phyloP scores from a whole-genome alignment of 23 tunicate genomes.

The Ascidia mentula region DNA sequence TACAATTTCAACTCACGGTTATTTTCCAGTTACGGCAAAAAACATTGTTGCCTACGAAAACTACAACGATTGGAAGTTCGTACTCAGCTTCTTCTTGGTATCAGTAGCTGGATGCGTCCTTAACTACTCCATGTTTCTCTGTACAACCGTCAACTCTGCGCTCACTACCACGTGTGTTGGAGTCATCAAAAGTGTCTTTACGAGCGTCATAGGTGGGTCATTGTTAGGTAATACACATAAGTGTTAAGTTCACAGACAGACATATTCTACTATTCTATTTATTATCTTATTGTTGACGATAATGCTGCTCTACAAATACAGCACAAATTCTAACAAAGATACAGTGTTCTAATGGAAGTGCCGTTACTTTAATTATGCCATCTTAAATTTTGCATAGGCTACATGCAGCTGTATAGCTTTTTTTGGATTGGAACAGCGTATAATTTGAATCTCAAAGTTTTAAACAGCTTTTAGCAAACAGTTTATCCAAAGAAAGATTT shows the following conservation, averaged over 20 bases:
- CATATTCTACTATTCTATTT: too few species aligned
- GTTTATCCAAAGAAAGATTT: too few species aligned
- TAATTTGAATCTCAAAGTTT: not conserved
- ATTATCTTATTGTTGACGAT: too few species aligned
- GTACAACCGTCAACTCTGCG: conserved; percentile 96
- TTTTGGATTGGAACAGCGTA: not conserved
- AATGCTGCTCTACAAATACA: too few species aligned
- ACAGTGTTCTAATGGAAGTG: too few species aligned
- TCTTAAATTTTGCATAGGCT: too few species aligned
- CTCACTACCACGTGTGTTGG: conserved; percentile 89
- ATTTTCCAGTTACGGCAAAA: not conserved
- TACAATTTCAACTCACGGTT: too few species aligned
- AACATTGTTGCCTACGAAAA: conserved; percentile 23
- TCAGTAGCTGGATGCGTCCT: conserved; percentile 68
- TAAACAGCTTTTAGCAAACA: too few species aligned
- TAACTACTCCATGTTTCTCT: conserved; percentile 95
- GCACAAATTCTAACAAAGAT: too few species aligned
- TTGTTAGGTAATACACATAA: not conserved
- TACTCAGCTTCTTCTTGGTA: conserved; percentile 43
- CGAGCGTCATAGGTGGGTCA: conserved; percentile 65
- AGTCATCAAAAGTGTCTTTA: conserved; percentile 85
- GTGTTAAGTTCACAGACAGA: too few species aligned
- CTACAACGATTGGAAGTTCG: conserved; percentile 35
- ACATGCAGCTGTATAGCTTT: not conserved
- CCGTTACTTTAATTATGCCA: too few species aligned